These are phyloP conservation scores for Hylaeus volcanicus DNA, from an alignment of 1,140 invertebrate species.

Conservation along the genomic window DNA sequence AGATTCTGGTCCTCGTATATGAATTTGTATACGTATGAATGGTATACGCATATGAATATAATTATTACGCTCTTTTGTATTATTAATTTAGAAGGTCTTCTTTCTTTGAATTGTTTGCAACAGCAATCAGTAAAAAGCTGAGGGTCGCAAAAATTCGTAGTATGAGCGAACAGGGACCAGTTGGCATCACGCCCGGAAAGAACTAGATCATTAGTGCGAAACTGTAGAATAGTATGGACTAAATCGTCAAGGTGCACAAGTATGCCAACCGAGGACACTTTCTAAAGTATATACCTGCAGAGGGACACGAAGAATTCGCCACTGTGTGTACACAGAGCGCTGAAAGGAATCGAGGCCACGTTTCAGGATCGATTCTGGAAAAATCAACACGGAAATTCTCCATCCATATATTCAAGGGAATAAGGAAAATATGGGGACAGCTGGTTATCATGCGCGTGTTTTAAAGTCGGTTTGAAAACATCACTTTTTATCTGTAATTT, in stretches of 20 bases:
- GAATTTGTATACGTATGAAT: too few relatives aligned
- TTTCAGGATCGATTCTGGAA: not conserved
- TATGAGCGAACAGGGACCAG: conserved; percentile 26
- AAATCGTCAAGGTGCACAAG: conserved; percentile 24
- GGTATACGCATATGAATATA: too few relatives aligned
- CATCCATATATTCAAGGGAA: too few relatives aligned
- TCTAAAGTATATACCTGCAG: not conserved
- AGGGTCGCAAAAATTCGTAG: not conserved
- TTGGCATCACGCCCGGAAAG: conserved; percentile 24
- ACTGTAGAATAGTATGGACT: conserved; percentile 15
- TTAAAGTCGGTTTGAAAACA: too few relatives aligned
- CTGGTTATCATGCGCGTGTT: too few relatives aligned
- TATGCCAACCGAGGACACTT: conserved; percentile 17
- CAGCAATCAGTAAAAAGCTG: not conserved
- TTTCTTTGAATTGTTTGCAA: too few relatives aligned
- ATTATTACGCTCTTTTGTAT: too few relatives aligned
- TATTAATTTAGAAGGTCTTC: too few relatives aligned
- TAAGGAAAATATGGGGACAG: too few relatives aligned
- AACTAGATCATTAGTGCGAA: conserved; percentile 43
- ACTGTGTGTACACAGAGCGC: not conserved
- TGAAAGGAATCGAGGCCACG: conserved; percentile 11
- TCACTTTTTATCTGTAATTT: too few relatives aligned
- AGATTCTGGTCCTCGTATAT: too few relatives aligned
- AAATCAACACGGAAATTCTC: not conserved
- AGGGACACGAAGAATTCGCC: not conserved